A percentile compares a stretch with the other conserved stretches of the same genome.
Conservation (phyloP, 2,113 vertebrate species). For the Redunca redunca region DNA sequence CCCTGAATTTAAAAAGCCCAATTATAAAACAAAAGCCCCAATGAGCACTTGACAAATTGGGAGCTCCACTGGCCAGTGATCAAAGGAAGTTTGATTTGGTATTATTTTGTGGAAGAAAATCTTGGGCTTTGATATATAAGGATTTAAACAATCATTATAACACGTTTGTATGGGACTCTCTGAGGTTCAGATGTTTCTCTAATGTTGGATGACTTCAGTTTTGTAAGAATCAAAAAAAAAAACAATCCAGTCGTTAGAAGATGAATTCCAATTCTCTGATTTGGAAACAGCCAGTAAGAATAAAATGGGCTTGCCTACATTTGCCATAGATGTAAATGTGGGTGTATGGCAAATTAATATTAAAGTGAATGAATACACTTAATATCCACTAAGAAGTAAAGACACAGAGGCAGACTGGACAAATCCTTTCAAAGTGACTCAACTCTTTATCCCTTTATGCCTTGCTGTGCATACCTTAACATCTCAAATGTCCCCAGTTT, state of each 20-base stretch:
- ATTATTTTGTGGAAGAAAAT: not conserved
- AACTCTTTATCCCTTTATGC: no score
- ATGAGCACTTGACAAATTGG: not conserved
- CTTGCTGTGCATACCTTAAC: not conserved
- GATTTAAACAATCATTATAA: not conserved
- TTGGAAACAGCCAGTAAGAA: not conserved
- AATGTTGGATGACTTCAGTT: not conserved
- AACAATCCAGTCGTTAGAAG: not conserved
- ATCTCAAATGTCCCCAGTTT: not conserved
- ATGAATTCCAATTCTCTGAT: not conserved
- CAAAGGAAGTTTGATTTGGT: not conserved
- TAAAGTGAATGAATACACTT: rapidly evolving
- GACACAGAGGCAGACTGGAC: not conserved
- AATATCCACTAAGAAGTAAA: not conserved
- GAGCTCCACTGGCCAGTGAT: not conserved
- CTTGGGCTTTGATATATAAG: not conserved
- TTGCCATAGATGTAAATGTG: not conserved
- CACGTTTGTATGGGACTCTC: not conserved
- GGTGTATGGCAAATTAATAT: rapidly evolving
- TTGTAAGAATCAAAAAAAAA: not conserved
- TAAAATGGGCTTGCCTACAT: not conserved
- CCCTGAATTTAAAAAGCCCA: not conserved
- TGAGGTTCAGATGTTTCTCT: not conserved
- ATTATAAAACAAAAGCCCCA: not conserved
- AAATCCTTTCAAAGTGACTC: not conserved